Evolutionary conservation across 2,797 vertebrate species (phyloP).

Genomic region (Coregonus sp.): DNA sequence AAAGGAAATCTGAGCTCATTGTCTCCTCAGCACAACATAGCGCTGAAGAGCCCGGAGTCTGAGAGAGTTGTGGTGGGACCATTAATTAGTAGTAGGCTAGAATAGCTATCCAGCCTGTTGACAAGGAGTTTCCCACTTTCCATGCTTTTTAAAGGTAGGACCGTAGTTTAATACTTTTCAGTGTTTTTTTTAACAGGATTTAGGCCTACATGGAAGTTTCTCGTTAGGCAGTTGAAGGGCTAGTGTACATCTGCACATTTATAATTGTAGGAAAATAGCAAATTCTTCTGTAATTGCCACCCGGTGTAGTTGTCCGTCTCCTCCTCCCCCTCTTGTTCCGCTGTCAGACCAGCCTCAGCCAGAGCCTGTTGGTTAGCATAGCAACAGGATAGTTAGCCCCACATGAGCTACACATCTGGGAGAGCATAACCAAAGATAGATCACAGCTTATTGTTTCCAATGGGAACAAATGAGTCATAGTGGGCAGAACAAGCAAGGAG

Average conservation of each 20-base stretch:
- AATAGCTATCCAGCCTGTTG: slow-evolving; percentile 8
- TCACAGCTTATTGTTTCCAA: too few relatives aligned
- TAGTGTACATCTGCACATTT: slow-evolving; percentile 23
- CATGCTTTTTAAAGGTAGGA: slow-evolving; percentile 16
- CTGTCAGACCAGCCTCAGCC: not conserved
- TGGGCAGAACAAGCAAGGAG: too few relatives aligned
- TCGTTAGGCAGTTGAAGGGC: not conserved
- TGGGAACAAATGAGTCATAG: too few relatives aligned
- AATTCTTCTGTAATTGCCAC: slow-evolving; percentile 23
- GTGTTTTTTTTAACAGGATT: not conserved
- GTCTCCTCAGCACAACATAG: not conserved
- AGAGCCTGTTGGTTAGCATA: not conserved
- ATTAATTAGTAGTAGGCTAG: not conserved
- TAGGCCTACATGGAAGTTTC: not conserved
- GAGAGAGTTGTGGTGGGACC: not conserved
- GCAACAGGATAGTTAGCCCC: not conserved
- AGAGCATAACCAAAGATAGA: not conserved
- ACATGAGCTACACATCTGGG: not conserved
- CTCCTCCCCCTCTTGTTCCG: not conserved
- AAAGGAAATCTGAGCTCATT: slow-evolving; percentile 25
- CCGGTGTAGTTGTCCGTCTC: slow-evolving; percentile 8
- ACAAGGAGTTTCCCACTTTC: slow-evolving; percentile 7
- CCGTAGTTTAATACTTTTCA: not conserved
- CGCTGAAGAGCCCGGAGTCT: not conserved
- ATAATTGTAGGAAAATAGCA: slow-evolving; percentile 22